These are phyloP conservation scores for Gavia stellata DNA, from an alignment of 2,113 vertebrate genomes.

Conservation along the genomic window DNA sequence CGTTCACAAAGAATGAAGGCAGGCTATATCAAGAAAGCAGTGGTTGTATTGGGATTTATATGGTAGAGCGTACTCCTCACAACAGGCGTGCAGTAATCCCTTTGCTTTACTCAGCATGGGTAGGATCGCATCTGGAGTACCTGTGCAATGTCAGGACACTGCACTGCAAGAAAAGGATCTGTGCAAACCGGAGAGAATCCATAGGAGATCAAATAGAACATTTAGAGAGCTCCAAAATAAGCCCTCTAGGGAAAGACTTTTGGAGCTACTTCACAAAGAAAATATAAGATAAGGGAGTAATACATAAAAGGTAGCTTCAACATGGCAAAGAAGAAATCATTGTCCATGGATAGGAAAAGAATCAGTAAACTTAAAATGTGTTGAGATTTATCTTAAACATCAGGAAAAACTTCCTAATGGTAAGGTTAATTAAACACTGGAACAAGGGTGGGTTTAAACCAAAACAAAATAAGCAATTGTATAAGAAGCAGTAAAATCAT, in stretches of 20 bases:
- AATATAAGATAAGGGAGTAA: neutral
- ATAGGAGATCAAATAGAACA: neutral
- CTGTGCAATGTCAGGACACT: neutral
- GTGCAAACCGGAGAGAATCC: neutral
- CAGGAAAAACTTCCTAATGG: neutral
- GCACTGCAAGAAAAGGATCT: neutral
- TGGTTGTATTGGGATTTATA: neutral
- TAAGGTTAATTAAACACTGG: neutral
- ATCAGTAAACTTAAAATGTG: neutral
- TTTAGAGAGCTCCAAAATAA: neutral
- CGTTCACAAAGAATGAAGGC: neutral
- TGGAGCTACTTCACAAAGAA: neutral
- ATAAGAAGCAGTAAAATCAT: neutral
- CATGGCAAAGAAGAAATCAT: neutral
- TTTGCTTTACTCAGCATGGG: neutral
- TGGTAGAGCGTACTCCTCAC: neutral
- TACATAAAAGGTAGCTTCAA: neutral
- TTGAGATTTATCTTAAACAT: neutral
- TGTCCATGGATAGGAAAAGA: neutral
- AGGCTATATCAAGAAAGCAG: neutral
- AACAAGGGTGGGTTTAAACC: neutral
- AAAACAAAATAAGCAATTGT: neutral
- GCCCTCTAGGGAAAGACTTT: neutral
- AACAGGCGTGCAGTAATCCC: neutral
- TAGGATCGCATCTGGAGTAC: neutral